A percentile compares a stretch with the other conserved stretches of the same genome.
These are phyloP conservation scores for Erebia aethiops DNA, from an alignment of 2,888 invertebrate genomes.

Conservation along the genomic window DNA sequence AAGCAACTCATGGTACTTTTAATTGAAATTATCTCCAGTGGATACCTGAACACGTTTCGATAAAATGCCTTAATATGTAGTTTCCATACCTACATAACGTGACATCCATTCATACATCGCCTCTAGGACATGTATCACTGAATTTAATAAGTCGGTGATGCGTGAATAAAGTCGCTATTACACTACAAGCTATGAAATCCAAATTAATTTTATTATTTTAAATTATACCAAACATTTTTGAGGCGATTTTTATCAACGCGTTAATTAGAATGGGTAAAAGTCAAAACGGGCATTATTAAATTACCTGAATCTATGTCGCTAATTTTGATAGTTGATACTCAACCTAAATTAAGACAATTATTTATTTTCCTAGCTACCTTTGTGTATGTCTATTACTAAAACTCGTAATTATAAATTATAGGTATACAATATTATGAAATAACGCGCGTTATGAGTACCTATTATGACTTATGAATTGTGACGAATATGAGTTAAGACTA, in stretches of 20 bases:
- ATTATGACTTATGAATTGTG: too few relatives aligned
- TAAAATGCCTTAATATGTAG: too few relatives aligned
- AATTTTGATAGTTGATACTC: background rate
- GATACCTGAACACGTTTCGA: too few relatives aligned
- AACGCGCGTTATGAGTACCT: too few relatives aligned
- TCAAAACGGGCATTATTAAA: conserved; percentile 1
- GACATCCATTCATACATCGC: too few relatives aligned
- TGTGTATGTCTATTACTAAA: background rate
- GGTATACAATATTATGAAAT: too few relatives aligned
- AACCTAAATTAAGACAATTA: background rate
- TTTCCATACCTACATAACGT: too few relatives aligned
- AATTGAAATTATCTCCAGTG: too few relatives aligned
- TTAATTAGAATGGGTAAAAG: conserved; percentile 8
- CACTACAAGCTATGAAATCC: conserved; percentile 37
- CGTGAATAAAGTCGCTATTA: conserved; percentile 20
- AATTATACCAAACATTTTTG: conserved; percentile 9
- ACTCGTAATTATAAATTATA: too few relatives aligned
- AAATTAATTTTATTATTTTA: background rate
- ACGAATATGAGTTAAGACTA: too few relatives aligned
- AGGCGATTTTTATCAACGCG: conserved; percentile 6
- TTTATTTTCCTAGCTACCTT: background rate
- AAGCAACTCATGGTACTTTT: too few relatives aligned
- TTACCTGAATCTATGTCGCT: too few relatives aligned
- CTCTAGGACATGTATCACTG: background rate
- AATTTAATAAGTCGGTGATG: conserved; percentile 17